Percentiles rank a stretch among this genome's conserved stretches.
Evolutionary conservation across 2,113 vertebrate species (phyloP).

Genomic region (Lates calcarifer): DNA sequence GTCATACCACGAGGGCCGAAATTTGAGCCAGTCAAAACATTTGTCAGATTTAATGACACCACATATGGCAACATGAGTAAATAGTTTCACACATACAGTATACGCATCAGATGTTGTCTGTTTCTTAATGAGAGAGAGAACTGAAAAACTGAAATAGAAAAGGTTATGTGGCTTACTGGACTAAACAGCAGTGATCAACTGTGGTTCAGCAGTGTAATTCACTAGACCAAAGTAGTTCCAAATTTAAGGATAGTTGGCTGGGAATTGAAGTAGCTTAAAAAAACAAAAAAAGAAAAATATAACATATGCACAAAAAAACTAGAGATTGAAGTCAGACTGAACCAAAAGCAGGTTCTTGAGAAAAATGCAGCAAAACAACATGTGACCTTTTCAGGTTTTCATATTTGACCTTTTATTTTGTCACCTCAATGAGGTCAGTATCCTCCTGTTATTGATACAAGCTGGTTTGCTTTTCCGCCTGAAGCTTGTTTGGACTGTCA

Average conservation of each 20-base stretch:
- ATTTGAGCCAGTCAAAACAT: background rate
- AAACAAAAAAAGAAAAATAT: background rate
- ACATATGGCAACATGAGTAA: background rate
- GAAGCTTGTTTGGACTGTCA: background rate
- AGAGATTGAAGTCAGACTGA: background rate
- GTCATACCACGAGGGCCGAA: background rate
- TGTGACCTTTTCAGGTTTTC: slow-evolving; percentile 23
- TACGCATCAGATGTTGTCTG: background rate
- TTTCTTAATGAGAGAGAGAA: background rate
- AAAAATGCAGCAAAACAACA: background rate
- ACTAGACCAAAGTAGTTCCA: background rate
- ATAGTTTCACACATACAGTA: background rate
- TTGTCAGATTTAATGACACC: background rate
- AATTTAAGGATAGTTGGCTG: background rate
- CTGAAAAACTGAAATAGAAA: too few relatives aligned
- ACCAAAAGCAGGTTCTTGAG: background rate
- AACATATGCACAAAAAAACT: too few relatives aligned
- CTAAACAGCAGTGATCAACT: too few relatives aligned
- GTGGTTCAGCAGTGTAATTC: background rate
- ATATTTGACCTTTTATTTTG: slow-evolving; percentile 29
- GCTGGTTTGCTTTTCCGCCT: background rate
- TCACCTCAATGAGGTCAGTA: background rate
- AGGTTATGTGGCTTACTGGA: too few relatives aligned
- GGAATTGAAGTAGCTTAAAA: background rate
- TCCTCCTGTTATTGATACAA: background rate